Conservation (phyloP, 2,888 invertebrate species). For the Stenodema calcarata region DNA sequence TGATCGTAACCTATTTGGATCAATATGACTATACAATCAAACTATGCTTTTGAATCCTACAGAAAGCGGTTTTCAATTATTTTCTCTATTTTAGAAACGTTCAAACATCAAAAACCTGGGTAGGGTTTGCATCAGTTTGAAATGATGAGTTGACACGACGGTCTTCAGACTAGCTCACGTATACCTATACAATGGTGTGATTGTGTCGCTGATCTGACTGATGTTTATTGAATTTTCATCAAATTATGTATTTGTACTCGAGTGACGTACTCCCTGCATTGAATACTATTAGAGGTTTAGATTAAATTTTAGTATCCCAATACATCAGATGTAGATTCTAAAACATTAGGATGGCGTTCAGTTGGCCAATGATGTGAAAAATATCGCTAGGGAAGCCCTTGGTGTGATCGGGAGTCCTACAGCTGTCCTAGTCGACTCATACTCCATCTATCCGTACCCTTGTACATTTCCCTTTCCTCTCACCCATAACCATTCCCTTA, state of each 20-base stretch:
- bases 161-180: constrained; percentile 36
- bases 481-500: background rate
- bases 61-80: too few species aligned
- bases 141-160: constrained; percentile 41
- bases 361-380: background rate
- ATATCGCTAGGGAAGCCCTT: background rate
- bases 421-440: background rate
- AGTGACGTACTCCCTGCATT: too few species aligned
- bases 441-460: background rate
- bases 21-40: background rate
- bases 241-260: too few species aligned
- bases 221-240: background rate
- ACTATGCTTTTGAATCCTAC: too few species aligned
- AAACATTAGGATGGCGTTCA: too few species aligned
- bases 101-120: too few species aligned
- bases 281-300: too few species aligned
- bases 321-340: too few species aligned
- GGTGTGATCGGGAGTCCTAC: background rate
- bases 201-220: constrained; percentile 19
- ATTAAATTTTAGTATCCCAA: too few species aligned
- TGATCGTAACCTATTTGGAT: background rate
- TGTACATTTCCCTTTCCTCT: background rate
- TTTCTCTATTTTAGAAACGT: too few species aligned
- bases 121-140: background rate
- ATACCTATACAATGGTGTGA: constrained; percentile 19